Conservation (phyloP, 2,113 vertebrate species). For the Erythrolamprus reginae region DNA sequence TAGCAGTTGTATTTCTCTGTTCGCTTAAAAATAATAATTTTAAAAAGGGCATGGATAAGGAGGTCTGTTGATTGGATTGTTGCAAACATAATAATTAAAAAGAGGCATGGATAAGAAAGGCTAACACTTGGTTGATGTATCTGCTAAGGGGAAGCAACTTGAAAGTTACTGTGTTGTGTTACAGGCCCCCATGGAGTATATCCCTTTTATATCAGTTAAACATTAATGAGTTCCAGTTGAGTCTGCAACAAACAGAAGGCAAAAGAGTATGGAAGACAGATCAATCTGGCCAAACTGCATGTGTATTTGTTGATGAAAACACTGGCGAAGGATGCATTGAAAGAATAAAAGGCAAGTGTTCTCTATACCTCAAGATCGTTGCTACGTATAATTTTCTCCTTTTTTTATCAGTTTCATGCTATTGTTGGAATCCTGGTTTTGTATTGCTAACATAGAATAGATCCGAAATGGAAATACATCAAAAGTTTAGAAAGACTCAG, state of each 20-base stretch:
- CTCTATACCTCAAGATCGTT: background rate
- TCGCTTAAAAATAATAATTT: background rate
- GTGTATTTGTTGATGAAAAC: slow-evolving; percentile 1
- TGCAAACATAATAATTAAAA: slow-evolving; percentile 14
- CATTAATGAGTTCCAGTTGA: slow-evolving; percentile 59
- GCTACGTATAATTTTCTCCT: background rate
- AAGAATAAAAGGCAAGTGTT: slow-evolving; percentile 31
- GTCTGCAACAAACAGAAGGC: slow-evolving; percentile 17
- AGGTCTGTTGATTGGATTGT: slow-evolving; percentile 18
- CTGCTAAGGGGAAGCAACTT: slow-evolving; percentile 37
- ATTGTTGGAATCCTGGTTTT: background rate
- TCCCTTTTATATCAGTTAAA: slow-evolving; percentile 59
- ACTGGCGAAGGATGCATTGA: background rate
- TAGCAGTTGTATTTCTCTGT: fast-evolving
- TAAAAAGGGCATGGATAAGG: background rate
- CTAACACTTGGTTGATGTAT: slow-evolving; percentile 35
- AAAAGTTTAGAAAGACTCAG: slow-evolving; percentile 34
- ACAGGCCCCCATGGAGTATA: slow-evolving; percentile 42
- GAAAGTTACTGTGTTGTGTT: slow-evolving; percentile 46
- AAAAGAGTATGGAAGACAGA: slow-evolving; percentile 11
- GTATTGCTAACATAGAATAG: background rate
- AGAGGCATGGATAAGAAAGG: background rate
- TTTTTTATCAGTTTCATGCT: background rate
- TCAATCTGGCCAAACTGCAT: background rate
- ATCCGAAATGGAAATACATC: background rate